Evolutionary conservation across 1,140 invertebrate genomes (phyloP).

Genomic region (Caerostris darwini): DNA sequence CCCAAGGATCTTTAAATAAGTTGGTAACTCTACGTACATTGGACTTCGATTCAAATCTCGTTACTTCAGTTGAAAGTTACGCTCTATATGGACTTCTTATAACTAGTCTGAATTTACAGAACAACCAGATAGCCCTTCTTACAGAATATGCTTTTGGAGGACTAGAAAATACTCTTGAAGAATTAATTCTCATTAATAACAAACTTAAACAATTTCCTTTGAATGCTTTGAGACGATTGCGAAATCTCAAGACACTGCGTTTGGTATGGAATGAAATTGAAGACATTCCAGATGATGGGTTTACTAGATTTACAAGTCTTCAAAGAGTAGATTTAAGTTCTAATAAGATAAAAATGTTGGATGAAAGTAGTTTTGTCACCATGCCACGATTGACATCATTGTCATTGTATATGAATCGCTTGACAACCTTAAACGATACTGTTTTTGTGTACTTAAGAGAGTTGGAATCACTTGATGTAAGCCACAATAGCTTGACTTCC

Average conservation of each 20-base stretch:
- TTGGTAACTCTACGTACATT: constrained; percentile 88
- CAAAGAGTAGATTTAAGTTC: constrained; percentile 91
- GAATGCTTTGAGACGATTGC: constrained; percentile 88
- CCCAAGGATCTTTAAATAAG: constrained; percentile 89
- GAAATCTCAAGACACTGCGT: constrained; percentile 87
- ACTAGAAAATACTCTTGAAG: constrained; percentile 89
- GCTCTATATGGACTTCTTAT: constrained; percentile 92
- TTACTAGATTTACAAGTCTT: constrained; percentile 87
- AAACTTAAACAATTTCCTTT: constrained; percentile 91
- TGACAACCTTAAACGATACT: constrained; percentile 89
- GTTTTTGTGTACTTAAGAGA: constrained; percentile 88
- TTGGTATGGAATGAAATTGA: constrained; percentile 92
- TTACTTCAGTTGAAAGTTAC: constrained; percentile 91
- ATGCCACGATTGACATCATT: constrained; percentile 90
- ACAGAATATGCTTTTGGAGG: constrained; percentile 91
- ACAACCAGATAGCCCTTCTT: constrained; percentile 87
- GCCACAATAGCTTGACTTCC: constrained; percentile 89
- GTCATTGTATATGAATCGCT: constrained; percentile 91
- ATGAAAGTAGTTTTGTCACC: constrained; percentile 88
- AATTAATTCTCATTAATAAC: constrained; percentile 93
- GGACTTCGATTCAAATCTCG: constrained; percentile 93
- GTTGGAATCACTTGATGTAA: constrained; percentile 92
- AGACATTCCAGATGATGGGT: constrained; percentile 87
- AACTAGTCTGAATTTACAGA: constrained; percentile 91
- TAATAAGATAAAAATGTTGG: constrained; percentile 90